Evolutionary conservation across 2,797 vertebrate genomes (phyloP), one percentile per base, ranked within the genome.

Genomic region (Garrulus glandarius): DNA sequence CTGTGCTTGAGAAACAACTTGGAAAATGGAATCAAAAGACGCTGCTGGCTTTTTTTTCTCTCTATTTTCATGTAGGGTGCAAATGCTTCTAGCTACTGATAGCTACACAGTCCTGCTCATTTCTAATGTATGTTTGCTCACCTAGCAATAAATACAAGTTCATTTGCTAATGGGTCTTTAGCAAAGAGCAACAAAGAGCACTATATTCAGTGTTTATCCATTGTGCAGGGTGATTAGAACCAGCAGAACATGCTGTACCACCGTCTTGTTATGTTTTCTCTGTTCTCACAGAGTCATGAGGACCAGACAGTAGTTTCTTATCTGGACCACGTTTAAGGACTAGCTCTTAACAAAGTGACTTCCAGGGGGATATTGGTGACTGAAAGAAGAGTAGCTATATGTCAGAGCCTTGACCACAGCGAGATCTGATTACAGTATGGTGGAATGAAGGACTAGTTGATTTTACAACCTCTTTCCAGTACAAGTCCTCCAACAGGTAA

Each of bases 161-260:
- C 68, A 78, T 93, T 87, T 93, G 59, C 69, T 81, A 89, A 93
- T 84, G 84, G 74, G 52, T 89, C 53, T 91, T 84, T 88, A 87
- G 88, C 55, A 90, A 78, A 79, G 75, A 82, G 55, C 71, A 93
- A 82, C 88, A 91, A 84, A 90, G 57, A 80, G 57, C 71, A 6
- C 55, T 79, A 27, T 63, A 60, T 49, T 82, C 59, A 18, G 0
- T 56, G 61, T 84, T 88, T 69, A 61, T 52, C 46, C 39, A 7
- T 75, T 46, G 46, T 74, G 37, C 24, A 30, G 46, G 34, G 77
- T 9, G 19, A 84, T 80, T 89, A 85, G 57, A 87, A 41, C 59
- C 37, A 69, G 71, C 39, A 84, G 93, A 92, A 93, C 87, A 63
- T 76, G 59, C 43, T 90, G 59, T 96, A 27, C 79, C 85, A 44